Evolutionary conservation across 2,797 vertebrate species (phyloP).

Genomic region (Telmatherina bonti): DNA sequence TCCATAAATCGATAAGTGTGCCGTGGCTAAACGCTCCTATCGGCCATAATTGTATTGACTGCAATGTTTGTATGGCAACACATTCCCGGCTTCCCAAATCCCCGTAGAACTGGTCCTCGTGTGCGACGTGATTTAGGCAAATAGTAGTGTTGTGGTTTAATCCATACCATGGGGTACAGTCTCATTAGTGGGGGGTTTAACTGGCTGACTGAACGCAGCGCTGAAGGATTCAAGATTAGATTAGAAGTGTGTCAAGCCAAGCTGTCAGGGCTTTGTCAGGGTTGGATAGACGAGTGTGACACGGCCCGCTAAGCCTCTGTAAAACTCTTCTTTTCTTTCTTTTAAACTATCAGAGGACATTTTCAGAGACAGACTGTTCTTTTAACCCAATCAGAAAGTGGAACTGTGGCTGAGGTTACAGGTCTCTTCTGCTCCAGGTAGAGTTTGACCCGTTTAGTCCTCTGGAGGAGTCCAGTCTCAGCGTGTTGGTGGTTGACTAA

Average conservation of each 20-base stretch:
- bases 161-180: constrained; percentile 66
- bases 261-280: constrained; percentile 69
- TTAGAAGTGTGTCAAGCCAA: constrained; percentile 75
- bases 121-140: constrained; percentile 58
- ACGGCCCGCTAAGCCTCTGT: no score
- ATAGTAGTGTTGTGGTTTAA: constrained; percentile 65
- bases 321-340: no score
- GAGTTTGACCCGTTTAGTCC: no score
- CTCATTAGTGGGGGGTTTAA: constrained; percentile 73
- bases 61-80: constrained; percentile 19
- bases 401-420: no score
- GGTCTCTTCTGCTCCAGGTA: no score
- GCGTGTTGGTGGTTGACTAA: no score
- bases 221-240: constrained; percentile 72
- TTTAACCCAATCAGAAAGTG: no score
- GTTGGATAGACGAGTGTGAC: constrained; percentile 28
- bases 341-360: no score
- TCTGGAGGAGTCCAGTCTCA: no score
- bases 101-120: constrained; percentile 30
- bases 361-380: no score
- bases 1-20: constrained; percentile 5
- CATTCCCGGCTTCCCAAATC: constrained; percentile 43
- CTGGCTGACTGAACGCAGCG: constrained; percentile 73
- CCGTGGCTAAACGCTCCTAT: not conserved
- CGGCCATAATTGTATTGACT: not conserved